These are phyloP conservation scores for Phania funesta DNA, from an alignment of 2,888 invertebrate genomes.

Conservation along the genomic window DNA sequence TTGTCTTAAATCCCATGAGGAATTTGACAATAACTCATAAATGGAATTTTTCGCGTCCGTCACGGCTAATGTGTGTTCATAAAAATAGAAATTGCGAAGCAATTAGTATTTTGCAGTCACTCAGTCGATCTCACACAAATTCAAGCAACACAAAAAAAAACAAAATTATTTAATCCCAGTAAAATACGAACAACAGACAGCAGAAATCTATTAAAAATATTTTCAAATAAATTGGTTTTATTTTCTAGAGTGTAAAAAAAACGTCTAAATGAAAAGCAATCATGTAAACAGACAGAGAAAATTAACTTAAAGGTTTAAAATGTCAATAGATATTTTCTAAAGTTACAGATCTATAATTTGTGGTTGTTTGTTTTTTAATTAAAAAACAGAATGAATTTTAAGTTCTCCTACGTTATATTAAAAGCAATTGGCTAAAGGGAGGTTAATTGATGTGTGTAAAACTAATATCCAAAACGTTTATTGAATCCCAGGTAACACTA, in stretches of 20 bases:
- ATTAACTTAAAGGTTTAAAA: not conserved
- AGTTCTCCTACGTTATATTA: too few species aligned
- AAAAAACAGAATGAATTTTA: not conserved
- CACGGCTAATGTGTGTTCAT: slow-evolving; percentile 60
- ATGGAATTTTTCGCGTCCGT: slow-evolving; percentile 66
- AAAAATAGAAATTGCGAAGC: slow-evolving; percentile 66
- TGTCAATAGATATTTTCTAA: not conserved
- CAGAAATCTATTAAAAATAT: slow-evolving; percentile 50
- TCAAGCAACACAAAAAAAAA: not conserved
- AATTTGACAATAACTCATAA: slow-evolving; percentile 68
- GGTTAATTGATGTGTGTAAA: too few species aligned
- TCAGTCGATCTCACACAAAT: not conserved
- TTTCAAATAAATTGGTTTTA: slow-evolving; percentile 35
- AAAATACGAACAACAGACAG: not conserved
- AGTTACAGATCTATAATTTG: not conserved
- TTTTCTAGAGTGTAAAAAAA: slow-evolving; percentile 4
- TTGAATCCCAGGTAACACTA: too few species aligned
- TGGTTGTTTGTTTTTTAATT: not conserved
- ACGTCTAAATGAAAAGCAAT: not conserved
- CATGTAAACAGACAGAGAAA: not conserved
- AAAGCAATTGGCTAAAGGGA: too few species aligned
- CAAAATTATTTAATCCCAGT: slow-evolving; percentile 17
- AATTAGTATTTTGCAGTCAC: slow-evolving; percentile 57
- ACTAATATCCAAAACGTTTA: too few species aligned
- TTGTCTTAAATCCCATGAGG: slow-evolving; percentile 68